Evolutionary conservation across 1,140 invertebrate genomes (phyloP), one percentile per base, ranked within the genome.

Genomic region (Lamellibrachia luymesi): DNA sequence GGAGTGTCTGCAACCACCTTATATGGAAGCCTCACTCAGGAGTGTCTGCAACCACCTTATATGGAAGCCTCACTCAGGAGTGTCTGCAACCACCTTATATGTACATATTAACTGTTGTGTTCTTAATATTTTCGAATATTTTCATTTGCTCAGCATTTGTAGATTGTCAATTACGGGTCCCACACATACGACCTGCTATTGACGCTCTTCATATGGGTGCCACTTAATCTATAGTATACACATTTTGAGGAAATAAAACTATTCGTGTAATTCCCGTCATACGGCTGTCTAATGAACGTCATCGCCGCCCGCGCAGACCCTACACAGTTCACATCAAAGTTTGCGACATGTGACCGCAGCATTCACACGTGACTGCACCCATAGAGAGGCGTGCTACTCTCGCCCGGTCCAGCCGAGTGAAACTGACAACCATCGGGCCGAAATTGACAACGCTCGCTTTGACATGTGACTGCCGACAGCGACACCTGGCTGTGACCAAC

Each of bases 401-500:
- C 64, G 64, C 17, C 2, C 17, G 17, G 64, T 17, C 13, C 64
- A 80, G 13, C 7, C 64, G 64, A 80, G 17, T 80, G 64, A 80
- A 80, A 80, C 64, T 80, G 64, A 80, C 64, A 80, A 80, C 64
- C 64, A 22, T 80, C 64, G 64, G 25, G 25, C 13, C 64, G 64
- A 80, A 80, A 80, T 80, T 80, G 64, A 80, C 64, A 80, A 80
- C 64, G 64, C 25, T 80, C 64, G 64, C 64, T 80, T 80, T 80
- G 64, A 80, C 64, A 17, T 80, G 64, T 80, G 64, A 80, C 64
- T 80, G 64, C 64, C 64, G 64, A 80, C 64, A 80, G 64, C 64
- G 64, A 80, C 64, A 80, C 64, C 64, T 80, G 64, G 64, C 64
- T 80, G 64, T 80, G 64, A 80, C 6, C 64, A 22, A 80, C 64